Conservation (phyloP, 1,140 invertebrate species). For the Lepidurus apus region DNA sequence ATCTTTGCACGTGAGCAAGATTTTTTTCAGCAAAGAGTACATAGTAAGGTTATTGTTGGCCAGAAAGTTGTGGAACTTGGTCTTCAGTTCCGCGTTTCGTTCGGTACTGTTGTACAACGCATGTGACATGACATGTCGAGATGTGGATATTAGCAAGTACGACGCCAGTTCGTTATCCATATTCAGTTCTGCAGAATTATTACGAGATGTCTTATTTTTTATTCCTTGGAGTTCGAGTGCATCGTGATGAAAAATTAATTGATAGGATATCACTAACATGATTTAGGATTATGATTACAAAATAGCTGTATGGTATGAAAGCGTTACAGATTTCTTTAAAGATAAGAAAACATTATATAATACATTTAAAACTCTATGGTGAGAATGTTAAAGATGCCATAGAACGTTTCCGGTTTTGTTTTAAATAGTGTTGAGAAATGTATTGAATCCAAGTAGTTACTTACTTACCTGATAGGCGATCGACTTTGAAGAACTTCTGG, state of each 20-base stretch:
- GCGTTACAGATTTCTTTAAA: no score
- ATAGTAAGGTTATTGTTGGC: neutral
- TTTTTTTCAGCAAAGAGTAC: neutral
- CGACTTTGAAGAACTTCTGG: conserved; percentile 1
- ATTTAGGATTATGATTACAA: no score
- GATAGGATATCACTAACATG: no score
- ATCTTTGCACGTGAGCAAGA: neutral
- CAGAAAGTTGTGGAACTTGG: neutral
- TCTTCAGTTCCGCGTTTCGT: neutral
- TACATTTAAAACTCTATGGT: no score
- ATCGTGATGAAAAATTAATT: no score
- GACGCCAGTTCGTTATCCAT: neutral
- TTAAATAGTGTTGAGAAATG: no score
- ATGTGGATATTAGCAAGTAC: neutral
- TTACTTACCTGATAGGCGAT: neutral
- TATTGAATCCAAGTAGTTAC: neutral
- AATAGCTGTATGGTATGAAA: no score
- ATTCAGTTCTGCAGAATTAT: neutral
- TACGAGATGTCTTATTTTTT: neutral
- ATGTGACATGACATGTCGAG: neutral
- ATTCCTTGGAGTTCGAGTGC: neutral
- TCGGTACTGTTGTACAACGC: neutral
- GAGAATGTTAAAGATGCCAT: no score
- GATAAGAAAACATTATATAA: no score
- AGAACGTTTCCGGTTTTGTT: no score